A percentile compares a stretch with the other conserved stretches of the same genome.
These are phyloP conservation scores for Phalacrocorax brasilianus DNA, from an alignment of 2,113 vertebrate genomes.

Conservation along the genomic window DNA sequence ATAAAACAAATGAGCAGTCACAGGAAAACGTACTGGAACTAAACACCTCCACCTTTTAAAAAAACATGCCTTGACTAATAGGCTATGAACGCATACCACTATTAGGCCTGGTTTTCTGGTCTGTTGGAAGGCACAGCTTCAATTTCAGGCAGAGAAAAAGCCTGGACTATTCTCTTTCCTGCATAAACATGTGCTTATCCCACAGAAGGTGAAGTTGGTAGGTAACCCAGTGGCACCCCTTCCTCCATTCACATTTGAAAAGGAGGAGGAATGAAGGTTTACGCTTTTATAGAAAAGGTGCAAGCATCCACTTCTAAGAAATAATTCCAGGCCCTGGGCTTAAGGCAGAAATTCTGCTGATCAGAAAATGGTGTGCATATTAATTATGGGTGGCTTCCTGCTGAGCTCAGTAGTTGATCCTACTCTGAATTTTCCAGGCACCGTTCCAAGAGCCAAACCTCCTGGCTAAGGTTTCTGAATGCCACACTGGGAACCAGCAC, in stretches of 20 bases:
- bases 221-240: not conserved
- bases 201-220: not conserved
- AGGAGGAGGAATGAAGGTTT: not conserved
- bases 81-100: not conserved
- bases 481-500: not conserved
- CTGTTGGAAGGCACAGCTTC: not conserved
- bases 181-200: not conserved
- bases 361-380: not conserved
- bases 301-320: not conserved
- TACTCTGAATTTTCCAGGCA: not conserved
- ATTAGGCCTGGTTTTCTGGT: not conserved
- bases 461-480: not conserved
- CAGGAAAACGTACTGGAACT: not conserved
- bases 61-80: not conserved
- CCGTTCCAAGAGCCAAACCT: not conserved
- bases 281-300: not conserved
- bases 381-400: not conserved
- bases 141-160: not conserved
- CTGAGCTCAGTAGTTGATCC: not conserved
- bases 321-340: not conserved
- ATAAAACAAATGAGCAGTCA: not conserved
- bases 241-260: not conserved
- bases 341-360: constrained; percentile 1
- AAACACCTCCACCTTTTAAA: not conserved
- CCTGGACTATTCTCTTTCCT: not conserved